Evolutionary conservation across 2,797 vertebrate species (phyloP).

Genomic region (Mus minutoides): DNA sequence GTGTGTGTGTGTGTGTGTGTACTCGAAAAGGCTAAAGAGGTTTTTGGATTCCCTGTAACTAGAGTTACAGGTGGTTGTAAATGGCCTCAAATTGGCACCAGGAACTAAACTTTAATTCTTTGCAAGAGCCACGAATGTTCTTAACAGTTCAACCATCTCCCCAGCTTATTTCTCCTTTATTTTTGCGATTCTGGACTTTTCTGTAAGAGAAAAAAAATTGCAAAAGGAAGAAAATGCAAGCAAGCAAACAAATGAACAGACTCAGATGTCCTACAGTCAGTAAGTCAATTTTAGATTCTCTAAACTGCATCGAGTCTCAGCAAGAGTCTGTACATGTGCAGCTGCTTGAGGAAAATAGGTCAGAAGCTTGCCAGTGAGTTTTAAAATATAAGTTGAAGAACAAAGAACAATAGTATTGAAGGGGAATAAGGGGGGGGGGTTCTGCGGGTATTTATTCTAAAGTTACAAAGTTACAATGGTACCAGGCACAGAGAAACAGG

Average conservation of each 20-base stretch:
- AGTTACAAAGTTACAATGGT: background rate
- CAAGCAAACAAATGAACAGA: background rate
- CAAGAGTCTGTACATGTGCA: background rate
- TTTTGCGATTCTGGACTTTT: background rate
- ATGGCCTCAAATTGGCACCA: background rate
- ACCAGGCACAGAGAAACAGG: background rate
- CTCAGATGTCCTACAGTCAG: background rate
- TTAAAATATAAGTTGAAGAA: background rate
- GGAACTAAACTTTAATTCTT: background rate
- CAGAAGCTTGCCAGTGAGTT: background rate
- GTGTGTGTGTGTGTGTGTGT: background rate
- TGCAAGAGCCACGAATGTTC: background rate
- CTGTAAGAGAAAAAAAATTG: background rate
- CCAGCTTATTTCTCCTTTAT: background rate
- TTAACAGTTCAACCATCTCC: background rate
- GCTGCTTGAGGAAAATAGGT: accelerated
- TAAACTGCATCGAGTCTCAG: background rate
- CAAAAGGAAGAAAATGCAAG: background rate
- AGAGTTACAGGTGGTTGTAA: background rate
- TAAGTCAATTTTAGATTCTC: background rate
- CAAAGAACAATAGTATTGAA: background rate
- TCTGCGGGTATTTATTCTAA: background rate
- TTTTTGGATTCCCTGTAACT: background rate
- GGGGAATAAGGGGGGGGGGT: background rate
- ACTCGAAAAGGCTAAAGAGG: background rate